These are phyloP conservation scores for Tolypeutes matacus DNA, from an alignment of 2,797 vertebrate genomes.

Conservation along the genomic window DNA sequence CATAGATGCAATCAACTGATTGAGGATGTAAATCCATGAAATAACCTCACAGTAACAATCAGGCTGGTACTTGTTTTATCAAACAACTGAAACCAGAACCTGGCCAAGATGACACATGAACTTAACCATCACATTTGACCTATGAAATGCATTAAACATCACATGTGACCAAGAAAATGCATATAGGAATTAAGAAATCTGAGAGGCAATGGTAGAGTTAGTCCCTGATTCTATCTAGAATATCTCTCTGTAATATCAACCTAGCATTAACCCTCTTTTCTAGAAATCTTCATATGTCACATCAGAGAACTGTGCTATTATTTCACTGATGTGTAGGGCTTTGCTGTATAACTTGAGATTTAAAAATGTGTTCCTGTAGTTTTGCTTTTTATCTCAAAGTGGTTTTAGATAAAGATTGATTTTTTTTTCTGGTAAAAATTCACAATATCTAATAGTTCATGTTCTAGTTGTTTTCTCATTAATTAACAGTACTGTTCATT, in stretches of 20 bases:
- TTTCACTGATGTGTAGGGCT: conserved; percentile 12
- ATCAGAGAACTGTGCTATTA: not conserved
- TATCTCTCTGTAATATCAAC: not conserved
- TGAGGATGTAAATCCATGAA: no score
- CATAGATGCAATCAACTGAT: no score
- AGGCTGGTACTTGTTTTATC: no score
- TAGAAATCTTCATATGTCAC: not conserved
- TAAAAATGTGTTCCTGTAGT: conserved; percentile 37
- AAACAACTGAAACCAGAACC: no score
- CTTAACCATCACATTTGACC: not conserved
- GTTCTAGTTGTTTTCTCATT: conserved; percentile 77
- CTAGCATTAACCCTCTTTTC: not conserved
- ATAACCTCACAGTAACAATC: no score
- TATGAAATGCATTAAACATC: no score
- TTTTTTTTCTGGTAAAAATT: conserved; percentile 67
- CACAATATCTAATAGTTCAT: conserved; percentile 54
- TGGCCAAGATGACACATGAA: no score
- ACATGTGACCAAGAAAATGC: not conserved
- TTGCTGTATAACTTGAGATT: conserved; percentile 36
- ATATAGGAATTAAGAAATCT: conserved; percentile 21
- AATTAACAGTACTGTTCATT: conserved; percentile 82
- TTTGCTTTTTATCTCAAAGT: conserved; percentile 70
- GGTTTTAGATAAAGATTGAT: conserved; percentile 75
- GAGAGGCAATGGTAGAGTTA: not conserved
- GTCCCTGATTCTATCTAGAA: not conserved